Evolutionary conservation across 2,113 vertebrate genomes (phyloP), one percentile per base, ranked within the genome.

Genomic region (Xiphophorus maculatus): DNA sequence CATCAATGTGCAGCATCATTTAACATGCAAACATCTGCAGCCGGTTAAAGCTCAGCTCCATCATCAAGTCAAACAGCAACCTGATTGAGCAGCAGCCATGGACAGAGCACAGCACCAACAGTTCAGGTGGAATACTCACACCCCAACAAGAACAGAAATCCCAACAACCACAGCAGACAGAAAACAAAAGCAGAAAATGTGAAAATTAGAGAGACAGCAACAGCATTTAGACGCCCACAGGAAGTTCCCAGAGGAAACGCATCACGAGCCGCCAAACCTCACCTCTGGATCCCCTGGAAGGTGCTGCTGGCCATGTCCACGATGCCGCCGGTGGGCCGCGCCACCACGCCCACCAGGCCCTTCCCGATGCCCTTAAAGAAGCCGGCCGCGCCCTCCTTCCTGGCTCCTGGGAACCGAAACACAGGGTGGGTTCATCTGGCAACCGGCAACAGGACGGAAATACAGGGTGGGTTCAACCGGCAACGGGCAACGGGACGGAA

Each of bases 281-380:
- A 48, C 44, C 44, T 98, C 89, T 99, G 98, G 88, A 99, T 99
- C 65, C 98, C 98, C 87, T 99, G 97, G 91, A 99, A 98, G 33
- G 98, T 97, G 66, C 97, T 99, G 94, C 97, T 99, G 64, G 98
- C 98, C 98, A 99, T 99, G 78, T 99, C 98, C 61, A 99, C 92
- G 3, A 99, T 97, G 81, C 98, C 97, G 8, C 97, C 98, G 0
- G 98, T 98, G 0, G 98, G 98, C 13, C 96, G 95, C 7, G 97
- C 97, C 0, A 99, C 98, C 0, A 95, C 98, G 12, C 98, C 98
- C 10, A 99, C 97, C 54, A 99, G 91, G 0, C 98, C 98, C 87
- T 99, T 99, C 1, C 98, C 98, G 73, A 99, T 97, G 54, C 98
- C 98, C 92, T 98, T 99, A 44, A 99, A 99, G 93, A 99, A 99